phyloP scores from a whole-genome alignment of 2,797 vertebrate species.

The Mormyrops boulengeri region DNA sequence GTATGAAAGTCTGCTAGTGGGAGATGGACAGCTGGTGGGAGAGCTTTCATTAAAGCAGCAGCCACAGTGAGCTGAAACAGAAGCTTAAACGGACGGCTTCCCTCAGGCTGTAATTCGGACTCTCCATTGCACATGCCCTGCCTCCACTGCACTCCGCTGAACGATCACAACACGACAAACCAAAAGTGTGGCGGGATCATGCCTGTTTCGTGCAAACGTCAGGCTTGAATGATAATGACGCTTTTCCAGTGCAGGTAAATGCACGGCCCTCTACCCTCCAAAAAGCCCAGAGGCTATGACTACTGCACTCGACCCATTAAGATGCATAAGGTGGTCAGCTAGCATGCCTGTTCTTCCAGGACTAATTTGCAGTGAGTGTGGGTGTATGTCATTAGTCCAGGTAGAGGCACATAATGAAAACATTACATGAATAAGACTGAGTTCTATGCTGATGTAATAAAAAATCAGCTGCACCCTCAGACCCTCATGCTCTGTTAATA shows the following conservation, averaged over 20 bases:
- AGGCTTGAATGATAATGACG: not conserved
- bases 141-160: not conserved
- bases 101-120: not conserved
- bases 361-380: constrained; percentile 8
- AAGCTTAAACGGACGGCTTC: not conserved
- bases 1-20: not conserved
- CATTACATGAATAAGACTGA: constrained; percentile 27
- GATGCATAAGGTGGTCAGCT: not conserved
- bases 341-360: not conserved
- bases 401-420: constrained; percentile 18
- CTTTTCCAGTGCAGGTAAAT: not conserved
- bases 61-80: not conserved
- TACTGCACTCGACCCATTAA: not conserved
- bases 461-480: not conserved
- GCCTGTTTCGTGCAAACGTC: not conserved
- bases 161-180: not conserved
- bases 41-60: not conserved
- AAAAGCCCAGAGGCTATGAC: not conserved
- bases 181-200: not conserved
- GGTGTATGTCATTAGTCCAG: constrained; percentile 13
- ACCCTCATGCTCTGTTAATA: not conserved
- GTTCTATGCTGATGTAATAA: not conserved
- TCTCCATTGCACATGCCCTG: not conserved
- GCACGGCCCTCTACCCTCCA: not conserved
- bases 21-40: not conserved